phyloP scores from a whole-genome alignment of 2,113 vertebrate genomes.

The Spilogale gracilis region DNA sequence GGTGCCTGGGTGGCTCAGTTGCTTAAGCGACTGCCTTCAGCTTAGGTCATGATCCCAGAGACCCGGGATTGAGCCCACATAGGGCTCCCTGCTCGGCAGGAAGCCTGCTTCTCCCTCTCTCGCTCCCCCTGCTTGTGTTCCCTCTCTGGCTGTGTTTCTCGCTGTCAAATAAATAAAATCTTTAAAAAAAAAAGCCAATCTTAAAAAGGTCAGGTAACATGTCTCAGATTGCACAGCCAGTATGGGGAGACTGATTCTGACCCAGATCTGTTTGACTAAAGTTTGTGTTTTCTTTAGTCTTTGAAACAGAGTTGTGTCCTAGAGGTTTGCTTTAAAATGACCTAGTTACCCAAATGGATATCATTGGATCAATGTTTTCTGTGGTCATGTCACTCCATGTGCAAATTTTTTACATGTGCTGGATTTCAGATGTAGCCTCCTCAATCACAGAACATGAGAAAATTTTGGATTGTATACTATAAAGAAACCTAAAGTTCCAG shows the following conservation, averaged over 20 bases:
- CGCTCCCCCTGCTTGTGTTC: no score
- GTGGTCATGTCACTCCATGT: background rate
- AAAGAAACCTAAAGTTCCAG: background rate
- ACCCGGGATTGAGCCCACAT: no score
- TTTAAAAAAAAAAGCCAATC: background rate
- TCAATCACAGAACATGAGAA: background rate
- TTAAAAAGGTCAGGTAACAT: background rate
- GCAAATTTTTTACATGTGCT: background rate
- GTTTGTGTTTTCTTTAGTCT: background rate
- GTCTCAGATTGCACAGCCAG: background rate
- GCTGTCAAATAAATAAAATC: no score
- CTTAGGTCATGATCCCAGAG: no score
- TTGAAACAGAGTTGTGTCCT: background rate
- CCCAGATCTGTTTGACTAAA: background rate
- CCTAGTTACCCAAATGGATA: background rate
- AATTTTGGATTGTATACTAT: background rate
- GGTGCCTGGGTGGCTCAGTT: no score
- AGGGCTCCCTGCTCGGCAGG: no score
- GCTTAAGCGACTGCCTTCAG: no score
- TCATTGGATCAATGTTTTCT: background rate
- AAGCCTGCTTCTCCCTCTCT: no score
- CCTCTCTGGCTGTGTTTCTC: no score
- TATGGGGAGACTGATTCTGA: background rate
- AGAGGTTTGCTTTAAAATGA: background rate
- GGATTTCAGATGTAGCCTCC: constrained; percentile 24